Evolutionary conservation across 1,140 invertebrate genomes (phyloP).

Genomic region (Gryllus bimaculatus): DNA sequence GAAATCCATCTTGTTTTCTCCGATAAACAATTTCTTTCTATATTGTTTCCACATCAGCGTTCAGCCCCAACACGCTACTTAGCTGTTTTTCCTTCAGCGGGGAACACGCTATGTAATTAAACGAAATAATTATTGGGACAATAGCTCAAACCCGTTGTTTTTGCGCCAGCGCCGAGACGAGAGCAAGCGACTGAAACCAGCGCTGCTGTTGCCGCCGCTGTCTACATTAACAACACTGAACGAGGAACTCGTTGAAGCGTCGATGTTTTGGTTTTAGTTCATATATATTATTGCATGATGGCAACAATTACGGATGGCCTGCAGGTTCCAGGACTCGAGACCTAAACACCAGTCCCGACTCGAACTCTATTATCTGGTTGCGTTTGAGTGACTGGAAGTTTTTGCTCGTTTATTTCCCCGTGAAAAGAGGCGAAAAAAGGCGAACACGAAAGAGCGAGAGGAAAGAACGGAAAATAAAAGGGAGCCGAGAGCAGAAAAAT

Average conservation of each 20-base stretch:
- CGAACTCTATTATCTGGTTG: constrained; percentile 1
- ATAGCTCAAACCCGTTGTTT: not conserved
- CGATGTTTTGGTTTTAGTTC: not conserved
- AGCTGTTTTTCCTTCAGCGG: not conserved
- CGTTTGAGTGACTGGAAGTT: not conserved
- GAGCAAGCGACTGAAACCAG: not conserved
- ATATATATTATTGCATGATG: constrained; percentile 6
- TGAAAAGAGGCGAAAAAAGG: not conserved
- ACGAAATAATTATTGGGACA: not conserved
- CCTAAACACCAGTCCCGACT: not conserved
- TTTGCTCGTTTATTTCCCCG: not conserved
- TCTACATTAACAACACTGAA: not conserved
- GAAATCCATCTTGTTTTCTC: constrained; percentile 1
- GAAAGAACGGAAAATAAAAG: not conserved
- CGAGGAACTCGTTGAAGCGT: not conserved
- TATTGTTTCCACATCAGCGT: not conserved
- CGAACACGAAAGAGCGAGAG: not conserved
- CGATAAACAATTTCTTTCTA: not conserved
- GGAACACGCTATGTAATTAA: not conserved
- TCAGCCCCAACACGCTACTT: not conserved
- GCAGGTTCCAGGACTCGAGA: not conserved
- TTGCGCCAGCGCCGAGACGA: not conserved
- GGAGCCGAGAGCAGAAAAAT: not conserved
- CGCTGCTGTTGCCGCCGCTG: not conserved
- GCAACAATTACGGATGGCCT: not conserved